Base-by-base conservation (phyloP, 2,888 invertebrate species). In the Caenorhabditis japonica region DNA sequence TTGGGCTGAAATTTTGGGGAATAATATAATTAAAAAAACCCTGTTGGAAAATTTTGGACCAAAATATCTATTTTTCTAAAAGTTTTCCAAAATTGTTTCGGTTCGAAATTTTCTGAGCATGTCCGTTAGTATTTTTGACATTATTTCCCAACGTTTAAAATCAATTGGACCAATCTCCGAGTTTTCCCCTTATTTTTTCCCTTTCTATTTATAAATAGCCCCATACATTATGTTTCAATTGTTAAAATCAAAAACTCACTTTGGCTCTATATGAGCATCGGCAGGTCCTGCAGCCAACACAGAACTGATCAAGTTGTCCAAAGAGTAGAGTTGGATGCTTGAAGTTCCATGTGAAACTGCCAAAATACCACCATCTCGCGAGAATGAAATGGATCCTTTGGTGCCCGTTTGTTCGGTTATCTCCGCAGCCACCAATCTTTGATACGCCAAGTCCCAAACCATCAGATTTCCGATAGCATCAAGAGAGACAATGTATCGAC, bases 381-480 rank as follows among this genome's bases (percentile, higher is more conserved):
- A 77, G 55, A 84, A 87, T 15, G 79, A 62, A 43, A 80, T 76
- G n/a, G 71, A 66, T n/a, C 71, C 77, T 59, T 78, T 80, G 3
- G 75, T 75, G n/a, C 62, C 69, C 0, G 47, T 39, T 10, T 61
- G 53, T 10, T 72, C 68, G 0, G 75, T 66, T 1, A 74, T 62
- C 13, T 80, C 77, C 8, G 71, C 76, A 8, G 77, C 81, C 13
- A 82, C 56, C 21, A 85, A 64, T 52, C 83, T 70, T 51, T 85
- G 83, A 39, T 75, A 81, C 1, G 82, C 82, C 21, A 86, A 27
- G 70, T 86, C 86, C 86, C 86, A 86, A 8, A 86, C 81, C 52
- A 75, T 76, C 13, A 86, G 47, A 23, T 76, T 71, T 38, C 86
- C 86, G 30, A 84, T 82, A 5, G 71, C 79, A 47, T 80, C 77